A percentile compares a stretch with the other conserved stretches of the same genome.
Conservation (phyloP, 2,888 invertebrate genomes). For the Dryadula phaetusa region DNA sequence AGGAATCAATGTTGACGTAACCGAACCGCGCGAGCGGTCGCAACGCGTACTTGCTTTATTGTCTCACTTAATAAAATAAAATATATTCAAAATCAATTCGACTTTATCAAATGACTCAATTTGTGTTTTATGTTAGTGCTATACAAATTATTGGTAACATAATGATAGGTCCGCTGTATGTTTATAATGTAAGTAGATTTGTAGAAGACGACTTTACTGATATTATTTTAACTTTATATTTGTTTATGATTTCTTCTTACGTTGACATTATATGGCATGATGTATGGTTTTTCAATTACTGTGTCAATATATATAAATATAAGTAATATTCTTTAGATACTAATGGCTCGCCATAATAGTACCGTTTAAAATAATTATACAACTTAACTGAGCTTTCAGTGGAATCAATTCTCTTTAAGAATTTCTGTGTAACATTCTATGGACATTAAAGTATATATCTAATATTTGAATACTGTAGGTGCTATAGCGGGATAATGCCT, state of each 20-base stretch:
- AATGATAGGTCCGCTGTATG: conserved; percentile 60
- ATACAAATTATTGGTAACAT: conserved; percentile 67
- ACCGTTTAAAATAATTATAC: conserved; percentile 55
- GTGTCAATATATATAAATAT: conserved; percentile 74
- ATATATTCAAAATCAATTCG: conserved; percentile 41
- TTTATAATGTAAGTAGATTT: conserved; percentile 55
- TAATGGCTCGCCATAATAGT: conserved; percentile 70
- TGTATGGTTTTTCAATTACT: conserved; percentile 72
- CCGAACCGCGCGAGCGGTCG: neutral
- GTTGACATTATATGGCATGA: no score
- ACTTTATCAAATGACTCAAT: conserved; percentile 44
- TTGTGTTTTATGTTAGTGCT: conserved; percentile 53
- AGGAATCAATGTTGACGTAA: conserved; percentile 43
- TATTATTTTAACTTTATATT: conserved; percentile 53
- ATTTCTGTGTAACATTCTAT: conserved; percentile 78
- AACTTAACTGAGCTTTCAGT: conserved; percentile 71
- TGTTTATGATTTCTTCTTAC: conserved; percentile 58
- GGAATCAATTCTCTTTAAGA: conserved; percentile 67
- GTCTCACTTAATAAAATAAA: conserved; percentile 51
- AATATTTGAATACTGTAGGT: conserved; percentile 43
- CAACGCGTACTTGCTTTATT: conserved; percentile 50
- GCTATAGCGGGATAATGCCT: conserved; percentile 18
- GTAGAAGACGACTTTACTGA: conserved; percentile 55
- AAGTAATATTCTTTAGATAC: conserved; percentile 68
- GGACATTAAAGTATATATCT: conserved; percentile 76